Base-by-base conservation (phyloP, 2,888 invertebrate species). In the Cremastinae sp. region DNA sequence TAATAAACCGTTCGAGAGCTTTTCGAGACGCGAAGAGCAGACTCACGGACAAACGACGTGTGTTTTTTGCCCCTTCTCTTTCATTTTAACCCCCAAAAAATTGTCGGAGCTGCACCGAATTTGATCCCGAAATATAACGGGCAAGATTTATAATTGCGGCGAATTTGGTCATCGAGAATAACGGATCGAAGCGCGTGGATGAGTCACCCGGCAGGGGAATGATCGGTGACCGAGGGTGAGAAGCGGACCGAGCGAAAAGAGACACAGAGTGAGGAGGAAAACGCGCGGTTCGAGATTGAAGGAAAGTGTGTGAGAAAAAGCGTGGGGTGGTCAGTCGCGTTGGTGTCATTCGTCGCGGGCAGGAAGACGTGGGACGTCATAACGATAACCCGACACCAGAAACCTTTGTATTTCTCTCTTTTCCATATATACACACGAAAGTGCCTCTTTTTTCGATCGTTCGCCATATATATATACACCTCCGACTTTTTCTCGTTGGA, bases 401-500 rank as follows among this genome's bases (percentile, higher is more conserved):
- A 58, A 38, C n/a, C 14, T n/a, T 43, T 41, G 18, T n/a, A 41
- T 61, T 41, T 36, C 58, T 51, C 20, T 56, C 28, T 36, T 22
- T 62, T 54, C n/a, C 41, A n/a, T 47, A 22, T n/a, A 4, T 51
- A 18, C 9, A 22, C 22, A 20, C 20, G 14, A 43, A 4, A 18
- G 5, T 49, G 18, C 2, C 14, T 53, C 5, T 45, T 56, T 56
- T 72, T 64, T 28, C 49, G n/a, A n/a, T 5, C 64, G 16, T 56
- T 41, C 43, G 12, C 22, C 53, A 22, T 34, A 10, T n/a, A n/a
- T n/a, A n/a, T n/a, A 12, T 53, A 34, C 59, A 12, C 20, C 36
- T 38, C 22, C 20, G 1, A 9, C 22, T 36, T 18, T n/a, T 28
- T 83, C 81, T 82, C 83, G 84, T 83, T 80, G 80, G 68, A 66